Evolutionary conservation across 1,140 invertebrate genomes (phyloP).

Genomic region (Drosophila littoralis): DNA sequence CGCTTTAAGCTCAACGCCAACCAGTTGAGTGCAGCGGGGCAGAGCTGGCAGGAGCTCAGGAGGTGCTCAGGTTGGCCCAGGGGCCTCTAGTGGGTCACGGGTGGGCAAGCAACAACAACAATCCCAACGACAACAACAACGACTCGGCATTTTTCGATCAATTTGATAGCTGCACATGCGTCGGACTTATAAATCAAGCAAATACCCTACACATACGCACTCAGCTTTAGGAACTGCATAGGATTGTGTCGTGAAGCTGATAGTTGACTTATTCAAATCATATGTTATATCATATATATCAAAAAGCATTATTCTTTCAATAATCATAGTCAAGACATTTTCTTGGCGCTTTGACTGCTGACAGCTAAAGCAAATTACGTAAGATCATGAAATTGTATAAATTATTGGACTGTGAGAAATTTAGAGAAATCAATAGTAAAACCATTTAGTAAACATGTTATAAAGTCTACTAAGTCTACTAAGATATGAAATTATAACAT

Average conservation of each 20-base stretch:
- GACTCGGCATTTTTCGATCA: conserved; percentile 27
- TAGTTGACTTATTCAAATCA: not conserved
- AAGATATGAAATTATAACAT: no score
- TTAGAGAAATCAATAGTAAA: no score
- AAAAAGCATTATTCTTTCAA: no score
- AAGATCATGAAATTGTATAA: no score
- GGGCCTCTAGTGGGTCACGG: conserved; percentile 32
- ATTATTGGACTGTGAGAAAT: no score
- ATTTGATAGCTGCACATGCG: conserved; percentile 42
- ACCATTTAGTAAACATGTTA: no score
- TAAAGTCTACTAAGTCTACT: no score
- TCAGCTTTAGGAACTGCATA: not conserved
- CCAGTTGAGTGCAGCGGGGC: not conserved
- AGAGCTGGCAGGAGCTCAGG: not conserved
- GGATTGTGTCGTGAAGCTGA: not conserved
- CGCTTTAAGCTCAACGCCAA: conserved; percentile 75
- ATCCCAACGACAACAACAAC: not conserved
- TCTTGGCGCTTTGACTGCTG: no score
- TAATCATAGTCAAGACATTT: no score
- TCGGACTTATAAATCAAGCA: conserved; percentile 28
- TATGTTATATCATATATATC: no score
- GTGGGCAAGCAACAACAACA: conserved; percentile 38
- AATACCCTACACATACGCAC: no score
- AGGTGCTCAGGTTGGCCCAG: not conserved
- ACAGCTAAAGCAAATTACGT: no score